Base-by-base conservation (phyloP, 2,888 invertebrate genomes). In the Eurois occulta region DNA sequence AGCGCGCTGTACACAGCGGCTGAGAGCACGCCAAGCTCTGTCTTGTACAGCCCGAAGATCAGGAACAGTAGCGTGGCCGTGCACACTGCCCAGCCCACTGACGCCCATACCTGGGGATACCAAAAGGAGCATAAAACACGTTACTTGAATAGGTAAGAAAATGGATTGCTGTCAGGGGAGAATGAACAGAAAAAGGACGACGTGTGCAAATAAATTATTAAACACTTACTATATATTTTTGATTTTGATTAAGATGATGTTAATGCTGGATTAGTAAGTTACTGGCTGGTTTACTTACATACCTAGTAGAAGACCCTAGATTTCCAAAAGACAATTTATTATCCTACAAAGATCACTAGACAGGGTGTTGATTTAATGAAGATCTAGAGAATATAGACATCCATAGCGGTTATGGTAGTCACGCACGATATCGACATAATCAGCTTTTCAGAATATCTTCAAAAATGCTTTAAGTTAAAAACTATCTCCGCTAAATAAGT, bases 1-100 rank as follows among this genome's bases (percentile, higher is more conserved):
- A 99, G 94, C 7, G 98, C 98, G 89, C 98, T 98, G 94, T 98
- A 98, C 7, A 98, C 97, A 0, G 98, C 98, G 0, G 98, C 98
- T 16, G 97, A 97, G 38, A 97, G 93, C 72, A 98, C 97, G 70
- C 97, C 97, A 84, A 98, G 95, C 93, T 98, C 97, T 13, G 97
- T 97, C 87, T 97, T 97, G 94, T 98, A 98, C 67, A 98, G 96
- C 0, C 99, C 98, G 92, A 98, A 98, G 78, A 98, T 97, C 83
- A 99, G 96, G 86, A 98, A 97, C 85, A 98, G 95, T 24, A 98
- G 96, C 85, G 98, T 97, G 4, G 97, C 96, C 66, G 97, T 94
- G 73, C 98, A 98, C 62, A 97, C 92, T 4, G 95, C 92, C 99
- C 99, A 99, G 41, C 98, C 98, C 6, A 97, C 94, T 64, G 95